Conservation (phyloP, 2,888 invertebrate genomes). For the Erpobdella octoculata region DNA sequence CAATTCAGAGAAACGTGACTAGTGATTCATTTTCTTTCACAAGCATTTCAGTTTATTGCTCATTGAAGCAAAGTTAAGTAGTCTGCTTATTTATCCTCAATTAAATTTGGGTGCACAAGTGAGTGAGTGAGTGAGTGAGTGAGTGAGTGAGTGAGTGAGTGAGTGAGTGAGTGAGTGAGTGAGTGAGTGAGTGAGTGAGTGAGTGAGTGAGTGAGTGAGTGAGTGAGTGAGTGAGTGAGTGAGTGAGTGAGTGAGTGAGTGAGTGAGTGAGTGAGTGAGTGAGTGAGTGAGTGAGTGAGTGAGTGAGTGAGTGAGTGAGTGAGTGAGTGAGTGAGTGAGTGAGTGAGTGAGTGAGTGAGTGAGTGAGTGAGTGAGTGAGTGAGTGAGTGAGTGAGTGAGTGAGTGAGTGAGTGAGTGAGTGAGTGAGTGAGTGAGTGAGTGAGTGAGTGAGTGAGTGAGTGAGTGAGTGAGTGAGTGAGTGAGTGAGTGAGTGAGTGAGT, state of each 20-base stretch:
- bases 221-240: constrained; percentile 23
- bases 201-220: constrained; percentile 27
- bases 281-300: constrained; percentile 30
- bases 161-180: constrained; percentile 23
- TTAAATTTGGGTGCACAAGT: constrained; percentile 16
- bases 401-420: constrained; percentile 30
- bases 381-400: constrained; percentile 30
- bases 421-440: constrained; percentile 30
- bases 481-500: constrained; percentile 25
- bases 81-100: too few species aligned
- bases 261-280: constrained; percentile 26
- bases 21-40: too few species aligned
- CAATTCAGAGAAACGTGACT: too few species aligned
- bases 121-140: constrained; percentile 25
- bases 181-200: constrained; percentile 26
- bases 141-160: constrained; percentile 24
- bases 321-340: constrained; percentile 30
- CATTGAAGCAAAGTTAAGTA: too few species aligned
- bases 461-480: constrained; percentile 24
- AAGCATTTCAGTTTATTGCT: too few species aligned
- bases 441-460: constrained; percentile 28
- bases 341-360: constrained; percentile 29
- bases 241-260: constrained; percentile 25
- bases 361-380: constrained; percentile 30
- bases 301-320: constrained; percentile 29